phyloP scores from a whole-genome alignment of 2,797 vertebrate species.

The Lithobates pipiens region DNA sequence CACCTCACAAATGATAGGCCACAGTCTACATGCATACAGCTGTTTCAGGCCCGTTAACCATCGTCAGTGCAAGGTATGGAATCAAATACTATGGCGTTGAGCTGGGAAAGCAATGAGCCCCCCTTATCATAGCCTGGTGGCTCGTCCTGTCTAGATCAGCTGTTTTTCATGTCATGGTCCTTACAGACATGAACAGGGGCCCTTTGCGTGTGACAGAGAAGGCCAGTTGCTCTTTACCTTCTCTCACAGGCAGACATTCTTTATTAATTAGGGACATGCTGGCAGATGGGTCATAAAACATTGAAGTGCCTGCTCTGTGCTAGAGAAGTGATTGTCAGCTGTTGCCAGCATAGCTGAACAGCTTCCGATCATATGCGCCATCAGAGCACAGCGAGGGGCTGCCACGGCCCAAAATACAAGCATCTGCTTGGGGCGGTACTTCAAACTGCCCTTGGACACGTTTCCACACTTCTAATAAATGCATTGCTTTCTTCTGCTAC shows the following conservation, averaged over 20 bases:
- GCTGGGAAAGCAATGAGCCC: neutral
- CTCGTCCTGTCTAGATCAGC: neutral
- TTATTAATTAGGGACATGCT: conserved; percentile 47
- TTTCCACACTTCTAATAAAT: conserved; percentile 13
- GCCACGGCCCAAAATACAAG: conserved; percentile 6
- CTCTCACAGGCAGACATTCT: conserved; percentile 12
- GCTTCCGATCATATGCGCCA: conserved; percentile 36
- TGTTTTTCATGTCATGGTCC: neutral
- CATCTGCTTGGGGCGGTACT: neutral
- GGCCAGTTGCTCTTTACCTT: conserved; percentile 15
- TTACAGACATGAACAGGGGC: neutral
- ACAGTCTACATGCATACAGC: neutral
- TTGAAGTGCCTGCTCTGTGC: conserved; percentile 45
- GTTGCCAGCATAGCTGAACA: conserved; percentile 35
- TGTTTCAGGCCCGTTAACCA: neutral
- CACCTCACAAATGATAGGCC: too few species aligned
- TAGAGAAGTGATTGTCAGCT: conserved; percentile 45
- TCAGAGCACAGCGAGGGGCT: conserved; percentile 33
- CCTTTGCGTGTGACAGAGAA: neutral
- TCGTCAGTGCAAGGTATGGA: too few species aligned
- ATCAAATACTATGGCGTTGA: too few species aligned
- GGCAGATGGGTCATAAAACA: conserved; percentile 56
- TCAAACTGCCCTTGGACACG: neutral
- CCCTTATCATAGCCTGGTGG: neutral
- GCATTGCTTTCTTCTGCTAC: neutral